Evolutionary conservation across 2,113 vertebrate genomes (phyloP).

Genomic region (Anoura caudifer): DNA sequence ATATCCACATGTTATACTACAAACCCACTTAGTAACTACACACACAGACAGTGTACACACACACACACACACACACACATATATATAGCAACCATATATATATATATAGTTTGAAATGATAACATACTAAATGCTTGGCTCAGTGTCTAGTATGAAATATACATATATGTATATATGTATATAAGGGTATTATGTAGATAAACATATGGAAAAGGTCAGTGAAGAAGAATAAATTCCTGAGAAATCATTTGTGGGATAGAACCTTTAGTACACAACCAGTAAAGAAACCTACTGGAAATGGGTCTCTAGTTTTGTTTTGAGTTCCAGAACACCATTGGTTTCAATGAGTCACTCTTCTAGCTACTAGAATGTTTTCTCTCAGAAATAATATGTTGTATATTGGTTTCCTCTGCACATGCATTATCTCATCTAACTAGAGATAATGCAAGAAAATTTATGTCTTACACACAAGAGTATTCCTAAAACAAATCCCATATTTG

Average conservation of each 20-base stretch:
- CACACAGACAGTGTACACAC: too few relatives aligned
- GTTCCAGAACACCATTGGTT: neutral
- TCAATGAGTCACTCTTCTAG: neutral
- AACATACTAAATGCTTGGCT: too few relatives aligned
- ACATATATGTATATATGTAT: neutral
- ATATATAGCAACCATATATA: too few relatives aligned
- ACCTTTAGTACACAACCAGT: neutral
- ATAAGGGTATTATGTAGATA: neutral
- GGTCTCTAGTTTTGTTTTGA: neutral
- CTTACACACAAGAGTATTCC: neutral
- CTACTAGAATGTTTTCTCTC: neutral
- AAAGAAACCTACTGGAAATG: accelerated
- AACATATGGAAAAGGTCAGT: neutral
- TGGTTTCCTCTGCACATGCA: neutral
- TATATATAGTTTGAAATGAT: too few relatives aligned
- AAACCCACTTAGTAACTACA: neutral
- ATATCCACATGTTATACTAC: neutral
- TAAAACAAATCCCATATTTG: neutral
- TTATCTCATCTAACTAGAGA: neutral
- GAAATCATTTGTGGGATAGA: neutral
- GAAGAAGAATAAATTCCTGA: neutral
- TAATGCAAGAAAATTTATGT: neutral
- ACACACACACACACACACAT: too few relatives aligned
- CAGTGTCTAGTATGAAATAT: neutral
- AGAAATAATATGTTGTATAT: neutral